Percentiles rank a stretch among this genome's conserved stretches.
Conservation (phyloP, 2,113 vertebrate species). For the Paratilapia polleni region DNA sequence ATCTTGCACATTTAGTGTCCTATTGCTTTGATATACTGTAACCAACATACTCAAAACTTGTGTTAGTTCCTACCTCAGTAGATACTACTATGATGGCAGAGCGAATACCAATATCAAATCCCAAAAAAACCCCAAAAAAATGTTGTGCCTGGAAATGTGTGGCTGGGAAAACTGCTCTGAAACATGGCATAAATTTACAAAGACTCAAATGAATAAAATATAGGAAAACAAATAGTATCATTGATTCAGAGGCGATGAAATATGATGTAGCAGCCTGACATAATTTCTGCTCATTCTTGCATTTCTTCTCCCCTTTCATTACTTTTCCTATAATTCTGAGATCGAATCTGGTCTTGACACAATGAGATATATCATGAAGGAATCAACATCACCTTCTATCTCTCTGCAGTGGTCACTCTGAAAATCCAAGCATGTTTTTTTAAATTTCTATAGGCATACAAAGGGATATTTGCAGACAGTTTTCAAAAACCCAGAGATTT, state of each 20-base stretch:
- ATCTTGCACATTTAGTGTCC: background rate
- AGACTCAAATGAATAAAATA: constrained; percentile 4
- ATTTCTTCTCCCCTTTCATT: background rate
- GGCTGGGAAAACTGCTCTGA: background rate
- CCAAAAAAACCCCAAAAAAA: background rate
- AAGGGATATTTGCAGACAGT: background rate
- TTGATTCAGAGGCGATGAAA: constrained; percentile 1
- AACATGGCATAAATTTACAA: background rate
- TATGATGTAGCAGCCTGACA: background rate
- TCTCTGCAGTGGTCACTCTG: background rate
- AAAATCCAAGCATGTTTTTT: background rate
- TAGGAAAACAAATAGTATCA: fast-evolving
- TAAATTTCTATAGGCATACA: background rate
- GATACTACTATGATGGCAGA: background rate
- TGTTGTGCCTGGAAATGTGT: background rate
- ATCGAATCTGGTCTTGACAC: background rate
- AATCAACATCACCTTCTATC: background rate
- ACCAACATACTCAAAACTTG: background rate
- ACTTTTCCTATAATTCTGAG: background rate
- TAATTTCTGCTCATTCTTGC: background rate
- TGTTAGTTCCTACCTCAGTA: background rate
- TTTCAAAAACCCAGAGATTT: background rate
- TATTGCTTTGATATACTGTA: background rate
- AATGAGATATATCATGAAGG: background rate
- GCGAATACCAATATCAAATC: background rate